A percentile compares a stretch with the other conserved stretches of the same genome.
These are phyloP conservation scores for Myiozetetes cayanensis DNA, from an alignment of 2,113 vertebrate species.

Conservation along the genomic window DNA sequence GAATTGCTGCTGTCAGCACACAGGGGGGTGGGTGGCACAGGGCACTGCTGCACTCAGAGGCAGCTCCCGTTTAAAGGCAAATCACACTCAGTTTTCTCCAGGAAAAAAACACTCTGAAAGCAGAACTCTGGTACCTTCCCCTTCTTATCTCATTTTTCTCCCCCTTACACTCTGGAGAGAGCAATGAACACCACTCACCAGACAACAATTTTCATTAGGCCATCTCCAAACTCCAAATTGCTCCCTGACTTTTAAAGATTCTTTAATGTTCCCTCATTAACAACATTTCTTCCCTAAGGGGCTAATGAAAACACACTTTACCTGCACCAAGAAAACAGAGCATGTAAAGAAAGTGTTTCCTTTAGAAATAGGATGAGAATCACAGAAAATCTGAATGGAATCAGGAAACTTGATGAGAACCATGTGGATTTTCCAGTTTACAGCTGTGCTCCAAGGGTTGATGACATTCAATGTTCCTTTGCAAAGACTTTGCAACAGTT, in stretches of 20 bases:
- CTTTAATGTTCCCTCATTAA: not conserved
- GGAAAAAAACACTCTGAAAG: not conserved
- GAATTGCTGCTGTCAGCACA: constrained; percentile 10
- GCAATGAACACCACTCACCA: not conserved
- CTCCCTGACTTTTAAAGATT: not conserved
- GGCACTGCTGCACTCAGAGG: not conserved
- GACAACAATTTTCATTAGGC: not conserved
- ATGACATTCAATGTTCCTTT: not conserved
- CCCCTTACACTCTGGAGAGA: not conserved
- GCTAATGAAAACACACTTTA: not conserved
- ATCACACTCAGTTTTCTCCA: not conserved
- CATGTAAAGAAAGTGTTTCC: not conserved
- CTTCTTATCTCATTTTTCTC: accelerated
- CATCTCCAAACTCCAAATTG: not conserved
- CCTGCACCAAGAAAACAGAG: not conserved
- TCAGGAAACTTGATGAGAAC: not conserved
- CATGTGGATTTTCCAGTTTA: not conserved
- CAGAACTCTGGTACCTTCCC: not conserved
- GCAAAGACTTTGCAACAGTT: not conserved
- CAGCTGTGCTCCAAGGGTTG: not conserved
- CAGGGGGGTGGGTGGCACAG: not conserved
- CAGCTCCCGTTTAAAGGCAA: not conserved
- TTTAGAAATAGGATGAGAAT: not conserved
- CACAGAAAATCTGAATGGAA: not conserved
- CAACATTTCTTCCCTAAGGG: not conserved